Conservation (phyloP, 2,113 vertebrate genomes). For the Narcine bancroftii region DNA sequence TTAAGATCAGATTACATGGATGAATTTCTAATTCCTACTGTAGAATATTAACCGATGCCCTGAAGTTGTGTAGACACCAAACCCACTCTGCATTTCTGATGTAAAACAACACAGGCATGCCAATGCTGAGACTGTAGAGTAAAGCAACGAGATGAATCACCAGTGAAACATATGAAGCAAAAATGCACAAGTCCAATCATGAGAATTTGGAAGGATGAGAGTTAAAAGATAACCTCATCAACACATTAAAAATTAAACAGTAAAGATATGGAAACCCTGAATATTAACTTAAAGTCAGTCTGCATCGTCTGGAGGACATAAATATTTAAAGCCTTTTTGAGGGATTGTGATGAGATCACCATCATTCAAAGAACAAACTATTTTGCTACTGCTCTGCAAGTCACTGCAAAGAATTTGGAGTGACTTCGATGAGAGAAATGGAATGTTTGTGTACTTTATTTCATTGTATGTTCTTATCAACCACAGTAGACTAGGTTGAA, state of each 20-base stretch:
- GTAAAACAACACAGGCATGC: neutral
- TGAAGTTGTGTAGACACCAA: neutral
- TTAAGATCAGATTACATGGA: neutral
- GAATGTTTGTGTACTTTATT: neutral
- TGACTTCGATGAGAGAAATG: neutral
- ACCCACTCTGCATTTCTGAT: neutral
- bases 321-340: neutral
- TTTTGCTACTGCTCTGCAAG: neutral
- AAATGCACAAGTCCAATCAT: neutral
- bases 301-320: neutral
- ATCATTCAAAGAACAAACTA: neutral
- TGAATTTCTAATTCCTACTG: neutral
- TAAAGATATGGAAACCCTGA: neutral
- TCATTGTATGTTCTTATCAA: neutral
- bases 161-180: neutral
- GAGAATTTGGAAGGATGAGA: neutral
- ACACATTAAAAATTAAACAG: neutral
- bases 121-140: too few species aligned
- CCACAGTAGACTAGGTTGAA: neutral
- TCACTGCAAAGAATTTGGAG: neutral
- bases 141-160: neutral
- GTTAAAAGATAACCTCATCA: slow-evolving; percentile 24
- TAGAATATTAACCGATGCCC: neutral
- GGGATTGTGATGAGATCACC: neutral
- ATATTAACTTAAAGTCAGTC: neutral